These are phyloP conservation scores for Phylloscopus trochiloides DNA, from an alignment of 2,113 vertebrate genomes.

Conservation along the genomic window DNA sequence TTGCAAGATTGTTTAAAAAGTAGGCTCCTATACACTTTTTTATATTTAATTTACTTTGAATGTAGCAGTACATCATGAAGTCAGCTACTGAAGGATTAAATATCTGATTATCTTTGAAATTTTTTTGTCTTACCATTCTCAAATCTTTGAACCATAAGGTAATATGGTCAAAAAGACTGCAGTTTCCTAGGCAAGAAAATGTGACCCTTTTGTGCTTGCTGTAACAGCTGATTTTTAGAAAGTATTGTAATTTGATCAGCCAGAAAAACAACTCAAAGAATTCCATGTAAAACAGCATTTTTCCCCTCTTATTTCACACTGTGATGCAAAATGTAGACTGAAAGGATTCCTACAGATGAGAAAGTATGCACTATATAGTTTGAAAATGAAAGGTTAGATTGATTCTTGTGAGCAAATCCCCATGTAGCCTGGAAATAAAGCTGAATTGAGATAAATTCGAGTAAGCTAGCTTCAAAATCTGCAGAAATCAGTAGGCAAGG, in stretches of 20 bases:
- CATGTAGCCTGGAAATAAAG: neutral
- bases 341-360: neutral
- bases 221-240: neutral
- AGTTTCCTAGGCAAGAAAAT: neutral
- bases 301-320: neutral
- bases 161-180: neutral
- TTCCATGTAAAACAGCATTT: neutral
- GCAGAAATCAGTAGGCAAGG: neutral
- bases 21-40: neutral
- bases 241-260: neutral
- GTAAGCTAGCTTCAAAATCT: neutral
- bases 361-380: neutral
- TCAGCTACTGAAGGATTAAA: neutral
- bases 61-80: neutral
- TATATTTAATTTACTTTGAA: neutral
- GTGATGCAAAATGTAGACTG: slow-evolving; percentile 66
- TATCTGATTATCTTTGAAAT: neutral
- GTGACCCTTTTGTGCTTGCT: neutral
- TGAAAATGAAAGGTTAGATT: neutral
- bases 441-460: neutral
- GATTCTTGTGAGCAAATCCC: neutral
- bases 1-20: neutral
- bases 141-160: neutral
- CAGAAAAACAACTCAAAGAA: neutral
- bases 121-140: neutral